Evolutionary conservation across 2,888 invertebrate species (phyloP), one percentile per base, ranked within the genome.

Genomic region (Hetaerina titia): DNA sequence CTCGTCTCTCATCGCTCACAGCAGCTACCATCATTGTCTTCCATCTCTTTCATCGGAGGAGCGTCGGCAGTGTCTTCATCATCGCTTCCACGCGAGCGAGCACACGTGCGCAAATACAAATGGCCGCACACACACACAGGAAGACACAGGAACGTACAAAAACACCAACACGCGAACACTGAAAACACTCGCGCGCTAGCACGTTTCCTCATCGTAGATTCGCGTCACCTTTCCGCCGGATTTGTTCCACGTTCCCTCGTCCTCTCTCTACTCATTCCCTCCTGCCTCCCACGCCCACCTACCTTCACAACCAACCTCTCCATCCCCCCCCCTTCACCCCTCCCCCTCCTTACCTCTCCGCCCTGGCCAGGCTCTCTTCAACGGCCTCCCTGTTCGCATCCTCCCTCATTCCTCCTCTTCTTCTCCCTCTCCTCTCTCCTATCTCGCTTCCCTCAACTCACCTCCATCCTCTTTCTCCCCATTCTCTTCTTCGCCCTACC

Each of bases 21-120:
- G 81, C 81, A 15, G 81, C 25, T 25, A 31, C 25, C 81, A 81
- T 81, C 81, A 81, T 81, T 81, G 81, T 81, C 81, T 81, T 25
- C 13, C 92, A 7, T 69, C n/a, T 69, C 92, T 56, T 64, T 74
- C 74, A 74, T 92, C 74, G 56, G 90, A 25, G 90, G 19, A 45
- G 22, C 74, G 56, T 11, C 69, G 22, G 58, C 17, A 19, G 45
- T n/a, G 90, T 92, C 92, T 92, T 92, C 92, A 92, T 92, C 69
- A 92, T 69, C 56, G 92, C 56, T 69, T 64, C 64, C 64, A 81
- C 81, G 15, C 81, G 81, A 81, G 31, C 64, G 56, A 22, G 22
- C 89, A 89, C 89, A n/a, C 89, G 57, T 56, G 69, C 69, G 11
- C 56, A 31, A 56, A 56, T 56, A 45, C 92, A 69, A 45, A 92